phyloP scores from a whole-genome alignment of 2,797 vertebrate genomes.

The Sebastes oblongus region DNA sequence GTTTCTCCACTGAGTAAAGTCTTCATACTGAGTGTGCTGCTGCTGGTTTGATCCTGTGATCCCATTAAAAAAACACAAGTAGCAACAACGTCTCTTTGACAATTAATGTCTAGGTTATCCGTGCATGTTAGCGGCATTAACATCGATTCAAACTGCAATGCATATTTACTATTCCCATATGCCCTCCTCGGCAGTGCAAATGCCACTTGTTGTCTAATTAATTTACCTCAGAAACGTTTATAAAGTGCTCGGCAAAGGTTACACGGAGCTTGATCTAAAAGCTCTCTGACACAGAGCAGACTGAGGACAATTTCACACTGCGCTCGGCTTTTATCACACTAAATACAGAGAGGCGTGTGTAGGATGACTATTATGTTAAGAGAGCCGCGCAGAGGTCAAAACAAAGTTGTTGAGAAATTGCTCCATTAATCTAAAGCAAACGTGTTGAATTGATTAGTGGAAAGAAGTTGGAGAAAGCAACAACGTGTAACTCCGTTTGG shows the following conservation, averaged over 20 bases:
- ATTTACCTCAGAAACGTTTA: slow-evolving; percentile 35
- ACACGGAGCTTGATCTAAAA: slow-evolving; percentile 40
- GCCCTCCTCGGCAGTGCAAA: slow-evolving; percentile 18
- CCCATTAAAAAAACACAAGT: slow-evolving; percentile 42
- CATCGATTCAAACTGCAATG: neutral
- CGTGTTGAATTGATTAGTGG: neutral
- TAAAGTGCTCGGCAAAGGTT: slow-evolving; percentile 31
- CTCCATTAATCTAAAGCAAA: neutral
- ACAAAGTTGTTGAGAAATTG: neutral
- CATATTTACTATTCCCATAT: slow-evolving; percentile 20
- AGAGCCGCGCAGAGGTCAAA: neutral
- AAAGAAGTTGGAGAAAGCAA: neutral
- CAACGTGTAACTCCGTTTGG: neutral
- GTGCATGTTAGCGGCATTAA: slow-evolving; percentile 4
- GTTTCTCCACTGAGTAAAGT: neutral
- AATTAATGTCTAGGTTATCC: neutral
- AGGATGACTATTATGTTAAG: neutral
- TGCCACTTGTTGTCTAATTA: slow-evolving; percentile 48
- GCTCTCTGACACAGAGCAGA: slow-evolving; percentile 44
- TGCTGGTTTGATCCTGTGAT: slow-evolving; percentile 32
- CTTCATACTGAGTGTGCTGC: neutral
- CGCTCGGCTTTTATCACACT: slow-evolving; percentile 21
- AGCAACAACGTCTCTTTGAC: slow-evolving; percentile 3
- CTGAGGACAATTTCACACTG: slow-evolving; percentile 31
- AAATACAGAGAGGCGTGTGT: neutral